Evolutionary conservation across 1,140 invertebrate genomes (phyloP).

Genomic region (Dryas iulia): DNA sequence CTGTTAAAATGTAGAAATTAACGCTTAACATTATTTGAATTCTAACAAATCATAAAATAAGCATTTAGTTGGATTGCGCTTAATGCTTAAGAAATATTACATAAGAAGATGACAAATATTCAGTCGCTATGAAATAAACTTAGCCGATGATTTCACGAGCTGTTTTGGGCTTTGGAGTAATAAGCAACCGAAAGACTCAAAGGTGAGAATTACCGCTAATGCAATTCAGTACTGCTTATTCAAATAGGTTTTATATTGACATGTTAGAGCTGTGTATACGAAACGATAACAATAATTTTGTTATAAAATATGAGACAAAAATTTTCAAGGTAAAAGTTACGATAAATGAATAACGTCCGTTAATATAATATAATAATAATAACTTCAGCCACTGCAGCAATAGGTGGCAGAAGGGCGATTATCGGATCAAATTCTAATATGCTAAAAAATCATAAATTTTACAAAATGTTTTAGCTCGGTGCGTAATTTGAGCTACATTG

Average conservation of each 20-base stretch:
- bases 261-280: background rate
- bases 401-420: too few species aligned
- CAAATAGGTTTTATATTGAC: background rate
- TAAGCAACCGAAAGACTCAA: background rate
- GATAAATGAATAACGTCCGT: too few species aligned
- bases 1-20: background rate
- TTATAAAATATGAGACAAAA: too few species aligned
- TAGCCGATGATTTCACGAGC: slow-evolving; percentile 1
- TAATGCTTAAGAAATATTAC: background rate
- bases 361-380: too few species aligned
- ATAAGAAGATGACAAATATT: background rate
- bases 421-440: too few species aligned
- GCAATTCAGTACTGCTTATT: background rate
- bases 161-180: background rate
- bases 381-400: too few species aligned
- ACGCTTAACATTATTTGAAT: background rate
- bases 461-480: too few species aligned
- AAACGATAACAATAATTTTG: too few species aligned
- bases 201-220: slow-evolving; percentile 27
- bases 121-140: background rate
- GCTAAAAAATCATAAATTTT: too few species aligned
- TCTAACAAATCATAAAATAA: background rate
- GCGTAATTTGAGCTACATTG: too few species aligned
- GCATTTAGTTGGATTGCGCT: background rate
- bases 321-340: too few species aligned